Evolutionary conservation across 2,113 vertebrate species (phyloP), one percentile per base, ranked within the genome.

Genomic region (Scophthalmus maximus): DNA sequence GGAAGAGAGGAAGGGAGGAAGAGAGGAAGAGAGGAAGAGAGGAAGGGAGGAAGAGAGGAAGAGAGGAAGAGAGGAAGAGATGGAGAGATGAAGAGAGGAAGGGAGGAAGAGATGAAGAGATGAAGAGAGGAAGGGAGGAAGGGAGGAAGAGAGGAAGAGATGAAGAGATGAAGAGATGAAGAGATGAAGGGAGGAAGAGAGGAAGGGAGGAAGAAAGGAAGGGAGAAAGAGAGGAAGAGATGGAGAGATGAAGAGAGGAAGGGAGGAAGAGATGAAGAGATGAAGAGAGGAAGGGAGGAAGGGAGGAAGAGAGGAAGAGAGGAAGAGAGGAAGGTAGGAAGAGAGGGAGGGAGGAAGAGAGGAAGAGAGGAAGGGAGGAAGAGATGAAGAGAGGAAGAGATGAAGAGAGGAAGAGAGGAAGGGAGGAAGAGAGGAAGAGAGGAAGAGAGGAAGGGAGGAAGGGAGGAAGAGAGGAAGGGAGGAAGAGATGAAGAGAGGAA

Each of bases 51-150:
- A n/a, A n/a, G n/a, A n/a, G 11, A 40, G 17, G 14, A 9, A 34
- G 20, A n/a, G 26, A 6, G 55, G 12, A 46, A 52, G 23, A n/a
- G 59, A 65, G 11, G 38, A 61, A 57, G 51, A 40, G 44, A 40
- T 68, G 18, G 18, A 7, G 53, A 69, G 66, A 40, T n/a, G n/a
- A 56, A 26, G 64, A 67, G n/a, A n/a, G n/a, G n/a, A n/a, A n/a
- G n/a, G 73, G 42, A 77, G 56, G 75, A 80, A 62, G 27, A 68
- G 36, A 79, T 25, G 70, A 84, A 82, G 77, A 70, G 85, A 84
- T 80, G 81, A 78, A 32, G 55, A 52, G 50, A 52, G 72, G 9
- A 78, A 23, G 42, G 38, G 52, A 57, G 32, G n/a, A n/a, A n/a
- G n/a, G n/a, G 11, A 40, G 17, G 14, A 9, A 34, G 20, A n/a